Evolutionary conservation across 2,113 vertebrate genomes (phyloP).

Genomic region (Siphamia tubifer): DNA sequence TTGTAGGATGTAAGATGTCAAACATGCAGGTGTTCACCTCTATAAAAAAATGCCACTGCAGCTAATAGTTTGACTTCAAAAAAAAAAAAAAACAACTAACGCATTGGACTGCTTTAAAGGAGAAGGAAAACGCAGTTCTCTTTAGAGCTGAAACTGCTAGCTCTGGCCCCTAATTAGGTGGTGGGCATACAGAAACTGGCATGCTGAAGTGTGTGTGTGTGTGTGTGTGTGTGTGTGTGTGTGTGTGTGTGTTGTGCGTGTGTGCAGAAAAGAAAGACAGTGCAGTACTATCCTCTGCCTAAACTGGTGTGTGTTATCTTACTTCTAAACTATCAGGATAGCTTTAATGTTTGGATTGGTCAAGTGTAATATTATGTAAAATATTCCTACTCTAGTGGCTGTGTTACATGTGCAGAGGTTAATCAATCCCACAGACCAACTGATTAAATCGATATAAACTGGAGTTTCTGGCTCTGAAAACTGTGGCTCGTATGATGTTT

Average conservation of each 20-base stretch:
- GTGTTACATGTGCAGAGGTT: constrained; percentile 15
- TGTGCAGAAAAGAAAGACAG: constrained; percentile 29
- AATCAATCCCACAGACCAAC: constrained; percentile 9
- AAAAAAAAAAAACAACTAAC: constrained; percentile 70
- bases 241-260: constrained; percentile 3
- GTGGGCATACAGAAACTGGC: constrained; percentile 68
- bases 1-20: constrained; percentile 64
- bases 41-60: constrained; percentile 56
- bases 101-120: constrained; percentile 66
- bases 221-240: constrained; percentile 6
- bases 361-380: constrained; percentile 29
- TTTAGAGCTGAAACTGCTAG: constrained; percentile 68
- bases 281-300: constrained; percentile 31
- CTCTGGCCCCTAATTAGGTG: constrained; percentile 76
- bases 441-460: constrained; percentile 8
- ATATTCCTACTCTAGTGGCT: neutral
- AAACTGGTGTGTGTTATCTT: constrained; percentile 52
- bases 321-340: constrained; percentile 48
- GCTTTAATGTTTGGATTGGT: constrained; percentile 39
- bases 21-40: constrained; percentile 64
- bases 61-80: constrained; percentile 67
- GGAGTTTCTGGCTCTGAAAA: neutral
- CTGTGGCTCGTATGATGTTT: neutral
- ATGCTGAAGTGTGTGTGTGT: constrained; percentile 50
- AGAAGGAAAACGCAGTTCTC: constrained; percentile 60